phyloP scores from a whole-genome alignment of 2,888 invertebrate species.

The Embidobia sp. region DNA sequence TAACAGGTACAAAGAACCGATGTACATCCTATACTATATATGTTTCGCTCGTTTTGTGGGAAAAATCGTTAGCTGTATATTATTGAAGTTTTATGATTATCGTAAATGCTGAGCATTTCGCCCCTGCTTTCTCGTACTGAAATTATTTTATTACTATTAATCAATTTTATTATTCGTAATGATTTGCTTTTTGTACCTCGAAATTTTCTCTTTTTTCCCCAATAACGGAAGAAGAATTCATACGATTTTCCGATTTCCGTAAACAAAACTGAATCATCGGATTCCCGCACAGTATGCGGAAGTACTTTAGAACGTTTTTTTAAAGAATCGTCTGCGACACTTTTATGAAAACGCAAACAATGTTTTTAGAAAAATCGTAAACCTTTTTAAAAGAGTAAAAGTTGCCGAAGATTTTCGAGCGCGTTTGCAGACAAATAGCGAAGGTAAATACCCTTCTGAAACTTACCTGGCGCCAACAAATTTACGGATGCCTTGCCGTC shows the following conservation, averaged over 20 bases:
- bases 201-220: not conserved
- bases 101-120: slow-evolving; percentile 16
- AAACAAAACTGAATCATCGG: not conserved
- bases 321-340: not conserved
- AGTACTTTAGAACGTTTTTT: slow-evolving; percentile 20
- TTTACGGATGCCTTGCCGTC: slow-evolving; percentile 23
- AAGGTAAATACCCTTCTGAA: slow-evolving; percentile 38
- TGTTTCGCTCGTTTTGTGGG: no score
- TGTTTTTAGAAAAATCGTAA: slow-evolving; percentile 41
- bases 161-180: not conserved
- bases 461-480: slow-evolving; percentile 50
- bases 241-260: slow-evolving; percentile 2
- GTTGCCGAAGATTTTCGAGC: slow-evolving; percentile 27
- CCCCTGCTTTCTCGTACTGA: not conserved
- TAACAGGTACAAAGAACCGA: no score
- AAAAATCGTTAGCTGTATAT: no score
- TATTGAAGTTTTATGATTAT: not conserved
- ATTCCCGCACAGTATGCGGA: slow-evolving; percentile 18
- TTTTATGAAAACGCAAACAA: slow-evolving; percentile 13
- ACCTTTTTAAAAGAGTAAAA: slow-evolving; percentile 34
- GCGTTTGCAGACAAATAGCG: slow-evolving; percentile 23
- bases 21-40: no score
- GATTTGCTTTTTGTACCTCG: not conserved
- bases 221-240: not conserved
- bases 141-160: not conserved